Percentiles rank a stretch among this genome's conserved stretches.
phyloP scores from a whole-genome alignment of 2,113 vertebrate species.

The Tretioscincus oriximinensis region DNA sequence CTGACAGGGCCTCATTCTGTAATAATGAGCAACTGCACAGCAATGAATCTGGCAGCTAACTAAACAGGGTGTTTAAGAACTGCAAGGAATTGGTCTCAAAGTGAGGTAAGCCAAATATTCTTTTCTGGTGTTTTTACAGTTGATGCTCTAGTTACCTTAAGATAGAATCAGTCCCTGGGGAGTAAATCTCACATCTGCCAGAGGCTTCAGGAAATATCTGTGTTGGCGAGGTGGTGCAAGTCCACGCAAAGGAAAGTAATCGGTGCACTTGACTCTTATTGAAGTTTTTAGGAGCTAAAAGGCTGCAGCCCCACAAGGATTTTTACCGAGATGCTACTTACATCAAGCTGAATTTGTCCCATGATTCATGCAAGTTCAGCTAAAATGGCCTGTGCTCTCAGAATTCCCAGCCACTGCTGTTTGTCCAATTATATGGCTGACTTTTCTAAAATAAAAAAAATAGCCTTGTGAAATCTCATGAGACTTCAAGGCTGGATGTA shows the following conservation, averaged over 20 bases:
- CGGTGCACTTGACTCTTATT: neutral
- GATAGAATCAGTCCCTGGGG: neutral
- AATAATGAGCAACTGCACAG: neutral
- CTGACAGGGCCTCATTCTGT: neutral
- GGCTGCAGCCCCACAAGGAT: no score
- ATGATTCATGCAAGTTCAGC: no score
- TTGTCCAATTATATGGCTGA: no score
- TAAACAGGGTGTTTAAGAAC: neutral
- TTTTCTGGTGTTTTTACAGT: fast-evolving
- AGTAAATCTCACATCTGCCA: neutral
- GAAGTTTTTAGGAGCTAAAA: neutral
- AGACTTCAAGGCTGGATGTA: no score
- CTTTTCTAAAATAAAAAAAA: no score
- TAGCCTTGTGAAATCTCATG: no score
- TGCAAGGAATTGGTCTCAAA: neutral
- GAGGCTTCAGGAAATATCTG: neutral
- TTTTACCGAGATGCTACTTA: no score
- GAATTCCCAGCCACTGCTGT: no score
- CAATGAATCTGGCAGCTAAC: fast-evolving
- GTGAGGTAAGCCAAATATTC: neutral
- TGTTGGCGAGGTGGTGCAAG: neutral
- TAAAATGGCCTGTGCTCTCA: no score
- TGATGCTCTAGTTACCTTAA: neutral
- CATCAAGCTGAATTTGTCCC: no score
- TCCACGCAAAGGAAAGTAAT: neutral